Evolutionary conservation across 2,888 invertebrate species (phyloP), one percentile per base, ranked within the genome.

Genomic region (Dorcus hopei): DNA sequence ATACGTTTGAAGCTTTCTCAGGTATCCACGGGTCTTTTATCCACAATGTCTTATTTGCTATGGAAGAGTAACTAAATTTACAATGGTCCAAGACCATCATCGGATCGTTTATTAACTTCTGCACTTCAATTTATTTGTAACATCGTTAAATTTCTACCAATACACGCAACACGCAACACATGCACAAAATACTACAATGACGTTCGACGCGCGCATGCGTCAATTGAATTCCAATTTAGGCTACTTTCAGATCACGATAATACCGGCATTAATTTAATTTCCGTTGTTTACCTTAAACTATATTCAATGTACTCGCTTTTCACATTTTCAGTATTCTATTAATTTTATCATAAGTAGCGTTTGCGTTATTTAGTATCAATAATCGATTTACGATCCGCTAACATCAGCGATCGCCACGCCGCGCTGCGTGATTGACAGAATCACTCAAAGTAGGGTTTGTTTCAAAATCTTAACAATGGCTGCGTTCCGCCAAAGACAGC

Each of bases 1-100:
- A 90, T 85, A 84, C 82, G 85, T 86, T 91, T 91, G 91, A 92
- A 92, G 91, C 91, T 90, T 90, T 90, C 90, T 88, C 84, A 83
- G 86, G 85, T 84, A 86, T 84, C 84, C 86, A 85, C 85, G 85
- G 85, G 84, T 84, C 82, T 83, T 83, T 80, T 81, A 74, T 76
- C 74, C 75, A 74, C 69, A 73, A 70, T 74, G 77, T 78, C 75
- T 77, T 75, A 71, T 74, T 70, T 71, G 72, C 71, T 76, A 74
- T 74, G 74, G 73, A 71, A 69, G 72, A 72, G 74, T 74, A 77
- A 78, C 76, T 74, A 71, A 71, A 74, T 68, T 70, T 72, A 67
- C 73, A 74, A 78, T 78, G 79, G 79, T 71, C 77, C 77, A 79
- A 79, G 78, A 79, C 79, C 80, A 79, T 79, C 78, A 77, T 79